These are phyloP conservation scores for Lutraria lutraria DNA, from an alignment of 2,888 invertebrate species.

Conservation along the genomic window DNA sequence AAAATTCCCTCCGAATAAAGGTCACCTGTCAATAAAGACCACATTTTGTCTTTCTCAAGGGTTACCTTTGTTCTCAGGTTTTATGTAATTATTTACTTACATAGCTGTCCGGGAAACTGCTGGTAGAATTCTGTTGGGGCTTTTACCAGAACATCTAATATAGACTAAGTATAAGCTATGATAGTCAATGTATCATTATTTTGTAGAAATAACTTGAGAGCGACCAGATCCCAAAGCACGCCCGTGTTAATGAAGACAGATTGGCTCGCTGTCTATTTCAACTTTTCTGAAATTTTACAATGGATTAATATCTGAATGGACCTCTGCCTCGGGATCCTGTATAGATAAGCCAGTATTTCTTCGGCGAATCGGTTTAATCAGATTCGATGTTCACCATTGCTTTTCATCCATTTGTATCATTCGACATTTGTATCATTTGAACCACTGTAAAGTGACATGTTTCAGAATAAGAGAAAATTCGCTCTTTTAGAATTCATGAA, in stretches of 20 bases:
- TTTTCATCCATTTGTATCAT: no score
- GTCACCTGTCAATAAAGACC: no score
- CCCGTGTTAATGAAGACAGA: constrained; percentile 1
- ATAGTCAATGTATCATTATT: constrained; percentile 17
- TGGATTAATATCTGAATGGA: neutral
- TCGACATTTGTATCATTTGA: no score
- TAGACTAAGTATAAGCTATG: neutral
- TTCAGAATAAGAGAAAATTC: no score
- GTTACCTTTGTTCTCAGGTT: no score
- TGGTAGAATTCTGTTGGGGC: neutral
- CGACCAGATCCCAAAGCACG: neutral
- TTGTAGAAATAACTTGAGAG: constrained; percentile 13
- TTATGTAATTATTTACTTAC: neutral
- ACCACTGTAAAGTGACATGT: no score
- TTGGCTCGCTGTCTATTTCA: neutral
- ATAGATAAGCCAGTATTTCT: neutral
- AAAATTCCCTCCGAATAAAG: no score
- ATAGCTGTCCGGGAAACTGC: neutral
- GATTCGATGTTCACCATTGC: no score
- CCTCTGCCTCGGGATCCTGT: neutral
- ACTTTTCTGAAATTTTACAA: neutral
- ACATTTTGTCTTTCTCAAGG: no score
- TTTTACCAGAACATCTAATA: neutral
- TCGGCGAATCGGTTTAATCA: no score
- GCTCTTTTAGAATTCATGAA: no score